Percentiles rank a stretch among this genome's conserved stretches.
These are phyloP conservation scores for Tychaedon coryphoeus DNA, from an alignment of 2,113 vertebrate genomes.

Conservation along the genomic window DNA sequence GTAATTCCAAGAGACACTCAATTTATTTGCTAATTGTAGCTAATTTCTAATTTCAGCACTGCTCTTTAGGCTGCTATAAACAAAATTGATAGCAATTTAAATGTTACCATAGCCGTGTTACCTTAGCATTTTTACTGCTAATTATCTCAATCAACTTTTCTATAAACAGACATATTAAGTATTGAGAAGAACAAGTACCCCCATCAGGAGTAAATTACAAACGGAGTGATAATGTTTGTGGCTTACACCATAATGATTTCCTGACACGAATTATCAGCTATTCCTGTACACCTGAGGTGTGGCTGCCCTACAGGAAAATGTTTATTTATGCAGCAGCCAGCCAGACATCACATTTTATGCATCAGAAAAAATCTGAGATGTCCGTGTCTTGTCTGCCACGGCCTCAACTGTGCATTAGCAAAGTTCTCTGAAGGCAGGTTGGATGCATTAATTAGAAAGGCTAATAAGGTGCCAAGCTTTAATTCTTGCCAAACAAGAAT, in stretches of 20 bases:
- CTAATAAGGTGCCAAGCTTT: not conserved
- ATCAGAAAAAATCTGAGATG: not conserved
- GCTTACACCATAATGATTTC: not conserved
- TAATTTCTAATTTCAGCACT: constrained; percentile 62
- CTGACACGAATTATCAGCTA: not conserved
- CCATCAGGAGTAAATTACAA: constrained; percentile 48
- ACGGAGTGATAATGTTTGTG: not conserved
- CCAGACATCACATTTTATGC: not conserved
- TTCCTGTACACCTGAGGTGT: not conserved
- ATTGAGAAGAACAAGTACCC: constrained; percentile 11
- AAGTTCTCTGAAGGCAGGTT: not conserved
- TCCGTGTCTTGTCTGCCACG: not conserved
- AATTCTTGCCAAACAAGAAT: not conserved
- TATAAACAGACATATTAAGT: constrained; percentile 54
- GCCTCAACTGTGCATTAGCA: not conserved
- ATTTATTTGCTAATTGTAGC: constrained; percentile 65
- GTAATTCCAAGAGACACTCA: constrained; percentile 56
- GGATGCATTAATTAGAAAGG: not conserved
- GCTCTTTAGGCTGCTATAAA: constrained; percentile 62
- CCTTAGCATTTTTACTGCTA: constrained; percentile 42
- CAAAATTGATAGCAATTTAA: constrained; percentile 55
- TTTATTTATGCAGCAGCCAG: not conserved
- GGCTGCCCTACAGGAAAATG: not conserved
- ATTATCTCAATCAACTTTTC: constrained; percentile 61
- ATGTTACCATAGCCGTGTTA: constrained; percentile 17